phyloP scores from a whole-genome alignment of 2,888 invertebrate genomes.

The Sinohyriopsis cumingii region DNA sequence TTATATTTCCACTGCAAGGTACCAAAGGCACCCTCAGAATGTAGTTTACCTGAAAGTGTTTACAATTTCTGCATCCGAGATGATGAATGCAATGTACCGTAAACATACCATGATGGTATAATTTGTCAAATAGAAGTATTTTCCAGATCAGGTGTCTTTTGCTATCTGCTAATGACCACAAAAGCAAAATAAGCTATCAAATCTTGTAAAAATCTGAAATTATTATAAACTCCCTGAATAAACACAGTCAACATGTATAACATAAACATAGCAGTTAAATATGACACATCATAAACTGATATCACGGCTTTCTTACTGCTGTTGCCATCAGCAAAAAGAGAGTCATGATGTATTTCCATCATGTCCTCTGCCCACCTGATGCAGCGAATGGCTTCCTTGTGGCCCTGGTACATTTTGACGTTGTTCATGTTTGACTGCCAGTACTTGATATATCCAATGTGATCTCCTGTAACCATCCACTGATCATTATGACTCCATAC shows the following conservation, averaged over 20 bases:
- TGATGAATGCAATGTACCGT: too few species aligned
- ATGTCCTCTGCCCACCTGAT: slow-evolving; percentile 82
- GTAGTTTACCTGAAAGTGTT: too few species aligned
- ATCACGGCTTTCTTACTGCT: slow-evolving; percentile 2
- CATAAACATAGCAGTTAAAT: too few species aligned
- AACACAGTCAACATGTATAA: too few species aligned
- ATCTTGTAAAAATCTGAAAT: background rate
- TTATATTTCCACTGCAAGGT: too few species aligned
- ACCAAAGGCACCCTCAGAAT: too few species aligned
- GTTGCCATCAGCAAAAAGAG: slow-evolving; percentile 11
- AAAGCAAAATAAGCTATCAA: background rate
- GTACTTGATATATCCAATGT: slow-evolving; percentile 98
- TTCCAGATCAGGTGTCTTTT: background rate
- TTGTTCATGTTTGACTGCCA: slow-evolving; percentile 99
- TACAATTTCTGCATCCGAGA: too few species aligned
- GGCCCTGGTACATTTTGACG: slow-evolving; percentile 99
- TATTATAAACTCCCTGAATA: too few species aligned
- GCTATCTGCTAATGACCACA: background rate
- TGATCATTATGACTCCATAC: slow-evolving; percentile 99
- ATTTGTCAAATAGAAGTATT: slow-evolving; percentile 23
- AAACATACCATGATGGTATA: background rate
- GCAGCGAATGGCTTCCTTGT: slow-evolving; percentile 99
- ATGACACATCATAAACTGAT: too few species aligned
- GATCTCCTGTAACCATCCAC: slow-evolving; percentile 99
- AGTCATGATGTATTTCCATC: slow-evolving; percentile 6